A percentile compares a stretch with the other conserved stretches of the same genome.
phyloP scores from a whole-genome alignment of 2,797 vertebrate genomes.

The Dendrocincla fuliginosa region DNA sequence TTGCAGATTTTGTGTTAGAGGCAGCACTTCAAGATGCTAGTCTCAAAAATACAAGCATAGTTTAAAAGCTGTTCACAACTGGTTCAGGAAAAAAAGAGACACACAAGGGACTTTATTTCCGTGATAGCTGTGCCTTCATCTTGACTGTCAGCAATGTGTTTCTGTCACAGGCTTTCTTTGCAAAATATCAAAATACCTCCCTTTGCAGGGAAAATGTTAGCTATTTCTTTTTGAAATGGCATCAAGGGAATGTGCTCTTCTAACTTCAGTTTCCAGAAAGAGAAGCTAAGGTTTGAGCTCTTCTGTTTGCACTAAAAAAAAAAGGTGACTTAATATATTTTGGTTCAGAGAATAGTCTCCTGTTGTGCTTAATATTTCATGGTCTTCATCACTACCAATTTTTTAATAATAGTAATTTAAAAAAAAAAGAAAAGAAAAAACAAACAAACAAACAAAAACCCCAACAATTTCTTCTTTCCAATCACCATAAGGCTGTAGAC shows the following conservation, averaged over 20 bases:
- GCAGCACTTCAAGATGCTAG: neutral
- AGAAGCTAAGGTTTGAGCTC: neutral
- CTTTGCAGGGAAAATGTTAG: neutral
- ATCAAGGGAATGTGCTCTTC: neutral
- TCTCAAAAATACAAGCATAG: slow-evolving; percentile 17
- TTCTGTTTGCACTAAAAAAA: neutral
- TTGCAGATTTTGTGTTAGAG: slow-evolving; percentile 46
- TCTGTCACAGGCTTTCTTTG: neutral
- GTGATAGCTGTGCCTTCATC: neutral
- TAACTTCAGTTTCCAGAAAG: neutral
- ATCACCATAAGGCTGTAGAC: neutral
- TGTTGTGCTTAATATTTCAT: neutral
- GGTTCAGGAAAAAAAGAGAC: neutral
- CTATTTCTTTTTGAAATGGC: neutral
- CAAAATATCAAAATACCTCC: neutral
- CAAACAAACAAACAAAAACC: neutral
- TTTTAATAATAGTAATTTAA: neutral
- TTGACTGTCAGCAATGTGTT: neutral
- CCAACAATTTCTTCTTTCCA: neutral
- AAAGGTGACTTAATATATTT: neutral
- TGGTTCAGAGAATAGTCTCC: neutral
- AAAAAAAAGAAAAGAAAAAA: neutral
- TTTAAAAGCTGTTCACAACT: slow-evolving; percentile 50
- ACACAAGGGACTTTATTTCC: neutral
- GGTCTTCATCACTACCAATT: neutral